Conservation (phyloP, 2,113 vertebrate species). For the Platycercus adscitus region DNA sequence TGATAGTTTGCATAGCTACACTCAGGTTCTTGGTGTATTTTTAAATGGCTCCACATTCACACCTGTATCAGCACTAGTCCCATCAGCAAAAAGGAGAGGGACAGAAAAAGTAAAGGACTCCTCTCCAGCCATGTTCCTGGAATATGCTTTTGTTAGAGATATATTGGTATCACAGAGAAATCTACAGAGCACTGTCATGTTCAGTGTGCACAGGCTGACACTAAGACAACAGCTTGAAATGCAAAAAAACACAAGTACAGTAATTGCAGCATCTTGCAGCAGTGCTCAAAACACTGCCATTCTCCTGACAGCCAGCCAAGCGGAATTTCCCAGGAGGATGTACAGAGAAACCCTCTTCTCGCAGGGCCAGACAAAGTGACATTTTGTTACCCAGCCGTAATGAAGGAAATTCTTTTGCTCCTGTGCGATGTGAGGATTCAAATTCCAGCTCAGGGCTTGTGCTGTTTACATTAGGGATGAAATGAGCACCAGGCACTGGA, state of each 20-base stretch:
- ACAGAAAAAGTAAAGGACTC: background rate
- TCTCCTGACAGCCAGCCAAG: constrained; percentile 39
- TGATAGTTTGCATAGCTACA: background rate
- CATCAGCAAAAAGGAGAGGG: background rate
- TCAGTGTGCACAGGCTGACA: constrained; percentile 3
- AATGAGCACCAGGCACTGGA: background rate
- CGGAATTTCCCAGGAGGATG: constrained; percentile 45
- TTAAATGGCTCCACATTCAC: background rate
- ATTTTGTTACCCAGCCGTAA: background rate
- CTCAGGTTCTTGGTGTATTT: background rate
- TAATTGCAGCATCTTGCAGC: constrained; percentile 33
- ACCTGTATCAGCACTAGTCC: background rate
- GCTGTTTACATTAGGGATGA: background rate
- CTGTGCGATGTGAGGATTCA: background rate
- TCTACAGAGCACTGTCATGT: background rate
- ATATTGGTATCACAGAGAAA: background rate
- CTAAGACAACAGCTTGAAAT: background rate
- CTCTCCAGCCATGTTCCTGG: background rate
- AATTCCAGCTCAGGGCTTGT: background rate
- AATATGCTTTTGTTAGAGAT: background rate
- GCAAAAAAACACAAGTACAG: constrained; percentile 3
- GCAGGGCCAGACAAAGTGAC: background rate
- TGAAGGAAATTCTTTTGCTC: background rate
- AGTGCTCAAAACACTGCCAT: background rate
- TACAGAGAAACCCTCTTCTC: background rate